Base-by-base conservation (phyloP, 2,797 vertebrate genomes). In the Argya squamiceps region DNA sequence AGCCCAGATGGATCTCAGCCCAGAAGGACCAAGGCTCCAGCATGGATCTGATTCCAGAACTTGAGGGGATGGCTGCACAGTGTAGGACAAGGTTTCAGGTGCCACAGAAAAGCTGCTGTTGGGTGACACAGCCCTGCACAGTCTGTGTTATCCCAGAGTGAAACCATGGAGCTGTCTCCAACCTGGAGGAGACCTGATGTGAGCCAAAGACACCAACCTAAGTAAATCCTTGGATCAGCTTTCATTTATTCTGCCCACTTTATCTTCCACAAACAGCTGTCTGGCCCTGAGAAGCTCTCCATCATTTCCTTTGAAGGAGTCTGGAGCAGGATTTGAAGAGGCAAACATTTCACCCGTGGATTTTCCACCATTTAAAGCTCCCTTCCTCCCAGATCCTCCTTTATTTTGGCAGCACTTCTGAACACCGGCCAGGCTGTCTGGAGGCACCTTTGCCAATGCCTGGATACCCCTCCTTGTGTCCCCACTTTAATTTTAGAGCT, bases 161-260 rank as follows among this genome's bases (percentile, higher is more conserved):
- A 73, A 79, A 82, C 55, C 58, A 70, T 0, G 2, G 37, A 27
- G 15, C 50, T 58, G 55, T 7, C 43, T 71, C 74, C 70, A 75
- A 6, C 9, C 29, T 6, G 7, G 8, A 60, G 15, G 1, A 41
- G 2, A 27, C 44, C n/a, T 6, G 19, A 55, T 11, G 4, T 5
- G 12, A 16, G 15, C 18, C 55, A 64, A 37, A 49, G 55, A 65
- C 8, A 13, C 27, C 60, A 91, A 46, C 39, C 17, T 30, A 27
- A 73, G 14, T 6, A 3, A 5, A 81, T 50, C 47, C 34, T 83
- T 53, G 78, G 21, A 47, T 44, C 37, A 52, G 15, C 37, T 73
- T 67, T 19, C 17, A 65, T 58, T 70, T 41, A 5, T 87, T 70
- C 44, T 83, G 27, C n/a, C 29, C 50, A 2, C 36, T 96, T 84